phyloP scores from a whole-genome alignment of 2,888 invertebrate genomes.

The Scaptomyza cyrtandrae region DNA sequence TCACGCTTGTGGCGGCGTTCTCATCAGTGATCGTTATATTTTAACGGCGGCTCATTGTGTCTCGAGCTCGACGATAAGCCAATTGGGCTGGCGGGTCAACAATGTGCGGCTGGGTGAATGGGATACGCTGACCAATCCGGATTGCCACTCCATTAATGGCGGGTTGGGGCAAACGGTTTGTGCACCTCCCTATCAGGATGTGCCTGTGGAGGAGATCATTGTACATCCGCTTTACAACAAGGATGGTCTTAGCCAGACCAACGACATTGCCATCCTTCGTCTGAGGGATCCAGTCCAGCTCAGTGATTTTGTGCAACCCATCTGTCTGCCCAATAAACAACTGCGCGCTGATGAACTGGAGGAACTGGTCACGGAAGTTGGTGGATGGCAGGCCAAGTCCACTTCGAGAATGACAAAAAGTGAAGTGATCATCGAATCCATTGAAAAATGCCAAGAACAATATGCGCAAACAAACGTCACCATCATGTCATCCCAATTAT shows the following conservation, averaged over 20 bases:
- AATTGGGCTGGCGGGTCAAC: conserved; percentile 28
- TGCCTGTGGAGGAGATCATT: conserved; percentile 49
- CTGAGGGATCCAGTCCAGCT: conserved; percentile 31
- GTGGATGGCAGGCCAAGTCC: conserved; percentile 57
- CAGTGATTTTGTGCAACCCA: conserved; percentile 61
- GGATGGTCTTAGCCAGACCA: conserved; percentile 22
- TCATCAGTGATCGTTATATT: conserved; percentile 64
- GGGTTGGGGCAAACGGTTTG: conserved; percentile 27
- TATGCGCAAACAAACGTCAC: conserved; percentile 35
- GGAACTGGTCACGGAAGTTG: conserved; percentile 56
- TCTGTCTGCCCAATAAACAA: conserved; percentile 64
- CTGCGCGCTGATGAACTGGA: conserved; percentile 57
- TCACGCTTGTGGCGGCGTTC: conserved; percentile 68
- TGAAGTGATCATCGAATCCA: conserved; percentile 45
- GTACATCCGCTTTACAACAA: conserved; percentile 40
- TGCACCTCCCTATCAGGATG: conserved; percentile 63
- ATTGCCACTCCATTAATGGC: conserved; percentile 47
- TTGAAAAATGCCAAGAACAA: conserved; percentile 46
- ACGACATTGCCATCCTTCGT: conserved; percentile 66
- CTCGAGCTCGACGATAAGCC: conserved; percentile 16
- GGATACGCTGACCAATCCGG: conserved; percentile 70
- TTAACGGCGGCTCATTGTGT: conserved; percentile 66
- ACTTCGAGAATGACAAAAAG: conserved; percentile 54
- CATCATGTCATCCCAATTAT: conserved; percentile 58
- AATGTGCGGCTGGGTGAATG: conserved; percentile 66